Conservation (phyloP, 1,140 invertebrate genomes). For the Drosophila burlai region DNA sequence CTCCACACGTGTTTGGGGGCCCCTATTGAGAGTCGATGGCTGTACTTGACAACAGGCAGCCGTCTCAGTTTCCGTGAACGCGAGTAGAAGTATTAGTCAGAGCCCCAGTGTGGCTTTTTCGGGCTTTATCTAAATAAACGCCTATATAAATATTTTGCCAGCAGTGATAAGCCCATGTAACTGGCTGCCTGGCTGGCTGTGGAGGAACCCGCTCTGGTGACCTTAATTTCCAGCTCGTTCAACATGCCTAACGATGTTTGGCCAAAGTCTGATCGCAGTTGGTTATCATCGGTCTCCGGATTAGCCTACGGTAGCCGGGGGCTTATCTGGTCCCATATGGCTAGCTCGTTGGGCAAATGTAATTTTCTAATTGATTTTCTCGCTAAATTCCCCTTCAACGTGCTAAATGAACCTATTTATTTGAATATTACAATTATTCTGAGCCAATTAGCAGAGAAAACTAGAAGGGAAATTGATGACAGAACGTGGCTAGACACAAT, state of each 20-base stretch:
- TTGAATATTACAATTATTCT: conserved; percentile 36
- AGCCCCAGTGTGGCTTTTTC: background rate
- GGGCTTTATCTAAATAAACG: conserved; percentile 53
- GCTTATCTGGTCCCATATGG: conserved; percentile 33
- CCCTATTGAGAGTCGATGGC: conserved; percentile 18
- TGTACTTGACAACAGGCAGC: conserved; percentile 39
- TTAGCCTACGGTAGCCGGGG: conserved; percentile 21
- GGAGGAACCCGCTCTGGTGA: conserved; percentile 11
- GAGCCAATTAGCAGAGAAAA: conserved; percentile 19
- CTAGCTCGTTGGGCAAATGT: background rate
- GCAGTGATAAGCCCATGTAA: conserved; percentile 57
- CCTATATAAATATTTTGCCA: conserved; percentile 52
- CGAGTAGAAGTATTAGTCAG: conserved; percentile 46
- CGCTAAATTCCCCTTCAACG: conserved; percentile 20
- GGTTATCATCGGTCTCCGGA: conserved; percentile 32
- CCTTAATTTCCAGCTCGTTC: conserved; percentile 31
- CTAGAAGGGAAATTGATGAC: conserved; percentile 11
- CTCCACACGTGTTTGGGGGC: conserved; percentile 20
- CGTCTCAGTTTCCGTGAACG: conserved; percentile 7
- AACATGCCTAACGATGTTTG: conserved; percentile 43
- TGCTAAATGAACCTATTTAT: conserved; percentile 40
- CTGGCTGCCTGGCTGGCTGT: conserved; percentile 6
- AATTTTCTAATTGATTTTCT: conserved; percentile 18
- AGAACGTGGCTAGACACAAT: conserved; percentile 13
- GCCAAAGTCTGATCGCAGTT: conserved; percentile 35